These are phyloP conservation scores for Oryctolagus cuniculus DNA, from an alignment of 2,113 vertebrate species.

Conservation along the genomic window mOryCun1.1 NC_091436.1:59556001-59556500, in stretches of 20 bases:
- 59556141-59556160: not conserved
- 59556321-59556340: not conserved
- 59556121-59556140: not conserved
- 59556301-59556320: not conserved
- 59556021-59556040: not conserved
- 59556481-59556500: not conserved
- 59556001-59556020: not conserved
- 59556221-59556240: not conserved
- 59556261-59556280: not conserved
- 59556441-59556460: not conserved
- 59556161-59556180: not conserved
- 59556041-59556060: not conserved
- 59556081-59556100: conserved; percentile 3
- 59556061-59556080: not conserved
- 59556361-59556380: not conserved
- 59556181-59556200: not conserved
- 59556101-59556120: not conserved
- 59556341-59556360: not conserved
- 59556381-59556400: not conserved
- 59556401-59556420: not conserved
- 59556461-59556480: not conserved
- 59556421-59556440: not conserved
- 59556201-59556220: not conserved
- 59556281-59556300: not conserved
- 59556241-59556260: not conserved